Evolutionary conservation across 2,113 vertebrate genomes (phyloP), one percentile per base, ranked within the genome.

Genomic region (Kobus ellipsiprymnus): DNA sequence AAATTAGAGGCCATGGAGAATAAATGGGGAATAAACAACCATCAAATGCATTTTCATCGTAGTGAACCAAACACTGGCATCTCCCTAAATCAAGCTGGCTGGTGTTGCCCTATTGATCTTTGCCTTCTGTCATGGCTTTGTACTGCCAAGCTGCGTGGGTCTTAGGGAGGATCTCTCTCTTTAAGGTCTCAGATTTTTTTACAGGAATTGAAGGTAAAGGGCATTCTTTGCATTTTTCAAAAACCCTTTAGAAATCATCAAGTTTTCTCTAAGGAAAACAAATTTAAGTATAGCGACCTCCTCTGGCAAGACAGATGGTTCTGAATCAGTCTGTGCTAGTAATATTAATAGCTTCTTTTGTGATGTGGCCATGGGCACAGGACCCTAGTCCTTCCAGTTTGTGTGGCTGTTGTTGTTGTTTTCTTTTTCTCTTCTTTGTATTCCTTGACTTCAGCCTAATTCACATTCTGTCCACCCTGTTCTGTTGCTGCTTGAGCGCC

Each of bases 401-500:
- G 40, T 90, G 40, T 62, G 25, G 23, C 29, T 14, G 14, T 46
- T 90, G 81, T 9, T 33, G 9, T 17, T 81, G 85, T 87, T 93
- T 30, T 46, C 36, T 19, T 29, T 71, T 46, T 17, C 29, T 81
- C 50, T 36, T 14, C 62, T 91, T 62, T 90, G 44, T 87, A 87
- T 77, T 96, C 84, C 71, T 95, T 94, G 83, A 87, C 95, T 98
- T 85, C 90, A 90, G 90, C 77, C 97, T 98, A 91, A 98, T 99
- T 99, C 98, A 95, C 97, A 98, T 98, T 98, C 98, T 98, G 87
- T 85, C 91, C 95, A 62, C 93, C 97, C 62, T 50, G 2, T 86
- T 90, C 97, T 87, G 95, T 94, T 98, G 94, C 98, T 98, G 98
- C 98, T 98, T 97, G 98, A 98, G 92, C 29, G 96, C 95, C 78